Conservation (phyloP, 1,140 invertebrate species). For the Pogonus chalceus region DNA sequence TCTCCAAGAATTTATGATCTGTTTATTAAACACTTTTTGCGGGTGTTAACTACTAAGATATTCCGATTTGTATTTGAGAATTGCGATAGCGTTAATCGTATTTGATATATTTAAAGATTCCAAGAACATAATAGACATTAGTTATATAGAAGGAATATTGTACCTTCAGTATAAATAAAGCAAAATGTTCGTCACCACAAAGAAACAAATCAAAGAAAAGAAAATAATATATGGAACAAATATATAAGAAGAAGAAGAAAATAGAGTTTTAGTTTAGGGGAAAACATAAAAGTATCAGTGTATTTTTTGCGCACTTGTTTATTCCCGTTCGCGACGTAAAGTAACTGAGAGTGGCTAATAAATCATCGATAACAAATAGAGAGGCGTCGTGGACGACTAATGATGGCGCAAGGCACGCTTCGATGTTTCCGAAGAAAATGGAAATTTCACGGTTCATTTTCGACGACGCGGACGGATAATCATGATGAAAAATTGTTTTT, state of each 20-base stretch:
- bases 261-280: too few relatives aligned
- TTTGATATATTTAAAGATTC: neutral
- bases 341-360: conserved; percentile 8
- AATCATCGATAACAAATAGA: conserved; percentile 17
- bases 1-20: neutral
- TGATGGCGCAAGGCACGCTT: conserved; percentile 9
- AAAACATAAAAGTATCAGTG: too few relatives aligned
- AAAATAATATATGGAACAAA: too few relatives aligned
- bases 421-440: conserved; percentile 8
- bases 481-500: neutral
- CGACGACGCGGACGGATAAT: neutral
- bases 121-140: neutral
- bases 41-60: neutral
- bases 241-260: too few relatives aligned
- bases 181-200: neutral
- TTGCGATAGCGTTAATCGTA: neutral
- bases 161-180: neutral
- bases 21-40: conserved; percentile 1
- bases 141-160: neutral
- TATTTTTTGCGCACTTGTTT: too few relatives aligned
- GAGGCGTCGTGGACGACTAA: conserved; percentile 15
- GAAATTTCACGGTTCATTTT: conserved; percentile 9
- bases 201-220: neutral
- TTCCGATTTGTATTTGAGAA: neutral
- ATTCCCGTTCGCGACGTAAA: too few relatives aligned